phyloP scores from a whole-genome alignment of 2,797 vertebrate species.

The Diceros bicornis region DNA sequence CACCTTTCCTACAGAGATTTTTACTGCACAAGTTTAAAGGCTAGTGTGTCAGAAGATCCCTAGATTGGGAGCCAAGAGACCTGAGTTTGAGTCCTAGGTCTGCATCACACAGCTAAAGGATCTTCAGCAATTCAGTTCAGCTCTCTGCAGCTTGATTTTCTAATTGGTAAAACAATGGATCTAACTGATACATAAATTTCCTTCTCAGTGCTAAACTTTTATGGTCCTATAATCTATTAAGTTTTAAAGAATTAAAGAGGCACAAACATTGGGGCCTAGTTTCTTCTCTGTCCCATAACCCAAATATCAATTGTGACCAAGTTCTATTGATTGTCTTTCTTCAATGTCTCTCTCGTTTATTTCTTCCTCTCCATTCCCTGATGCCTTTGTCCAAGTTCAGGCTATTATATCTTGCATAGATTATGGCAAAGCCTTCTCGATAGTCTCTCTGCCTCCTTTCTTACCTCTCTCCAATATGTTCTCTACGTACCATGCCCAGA shows the following conservation, averaged over 20 bases:
- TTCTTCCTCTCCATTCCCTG: background rate
- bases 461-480: background rate
- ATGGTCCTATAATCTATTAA: background rate
- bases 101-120: background rate
- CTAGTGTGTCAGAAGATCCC: background rate
- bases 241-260: background rate
- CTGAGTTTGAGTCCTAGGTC: background rate
- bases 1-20: background rate
- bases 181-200: background rate
- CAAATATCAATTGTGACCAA: background rate
- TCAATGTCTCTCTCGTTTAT: background rate
- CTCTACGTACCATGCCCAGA: background rate
- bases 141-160: background rate
- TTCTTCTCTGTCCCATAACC: background rate
- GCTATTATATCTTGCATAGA: background rate
- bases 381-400: background rate
- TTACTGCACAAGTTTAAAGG: background rate
- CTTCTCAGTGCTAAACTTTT: background rate
- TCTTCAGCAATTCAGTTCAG: background rate
- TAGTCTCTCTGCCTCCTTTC: background rate
- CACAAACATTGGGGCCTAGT: background rate
- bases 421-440: background rate
- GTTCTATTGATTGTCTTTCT: background rate
- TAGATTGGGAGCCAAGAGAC: background rate
- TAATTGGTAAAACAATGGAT: background rate